Conservation (phyloP, 2,888 invertebrate genomes). For the Caenorhabditis imperialis region DNA sequence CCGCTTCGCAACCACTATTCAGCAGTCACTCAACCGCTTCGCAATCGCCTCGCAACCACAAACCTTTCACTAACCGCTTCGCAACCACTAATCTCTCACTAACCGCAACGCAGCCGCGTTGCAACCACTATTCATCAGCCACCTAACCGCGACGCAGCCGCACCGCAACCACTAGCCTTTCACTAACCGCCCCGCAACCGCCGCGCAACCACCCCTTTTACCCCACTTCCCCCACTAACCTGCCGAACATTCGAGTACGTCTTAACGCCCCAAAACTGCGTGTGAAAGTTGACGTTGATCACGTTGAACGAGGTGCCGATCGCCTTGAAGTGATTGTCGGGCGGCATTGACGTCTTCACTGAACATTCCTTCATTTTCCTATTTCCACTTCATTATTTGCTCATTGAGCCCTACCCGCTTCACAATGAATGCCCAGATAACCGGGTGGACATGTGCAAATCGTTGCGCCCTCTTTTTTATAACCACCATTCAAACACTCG, state of each 20-base stretch:
- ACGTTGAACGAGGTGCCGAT: conserved; percentile 25
- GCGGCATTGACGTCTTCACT: conserved; percentile 40
- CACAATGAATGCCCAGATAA: conserved; percentile 46
- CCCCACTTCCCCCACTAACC: background rate
- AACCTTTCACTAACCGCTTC: too few species aligned
- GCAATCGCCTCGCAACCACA: too few species aligned
- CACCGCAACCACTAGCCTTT: too few species aligned
- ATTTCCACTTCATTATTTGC: background rate
- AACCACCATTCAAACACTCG: conserved; percentile 45
- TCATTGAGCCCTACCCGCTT: conserved; percentile 26
- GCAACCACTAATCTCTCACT: too few species aligned
- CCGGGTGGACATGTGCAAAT: conserved; percentile 37
- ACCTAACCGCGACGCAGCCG: too few species aligned
- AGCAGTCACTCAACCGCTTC: too few species aligned
- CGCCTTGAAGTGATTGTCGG: conserved; percentile 18
- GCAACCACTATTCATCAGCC: too few species aligned
- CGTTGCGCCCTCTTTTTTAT: background rate
- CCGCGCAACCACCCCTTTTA: too few species aligned
- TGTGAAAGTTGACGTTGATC: conserved; percentile 41
- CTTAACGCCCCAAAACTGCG: conserved; percentile 31
- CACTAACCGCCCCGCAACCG: too few species aligned
- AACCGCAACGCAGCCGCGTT: too few species aligned
- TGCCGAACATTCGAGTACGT: conserved; percentile 26
- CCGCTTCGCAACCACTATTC: too few species aligned
- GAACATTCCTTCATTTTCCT: background rate